Evolutionary conservation across 2,888 invertebrate genomes (phyloP).

Genomic region (Automeris io): DNA sequence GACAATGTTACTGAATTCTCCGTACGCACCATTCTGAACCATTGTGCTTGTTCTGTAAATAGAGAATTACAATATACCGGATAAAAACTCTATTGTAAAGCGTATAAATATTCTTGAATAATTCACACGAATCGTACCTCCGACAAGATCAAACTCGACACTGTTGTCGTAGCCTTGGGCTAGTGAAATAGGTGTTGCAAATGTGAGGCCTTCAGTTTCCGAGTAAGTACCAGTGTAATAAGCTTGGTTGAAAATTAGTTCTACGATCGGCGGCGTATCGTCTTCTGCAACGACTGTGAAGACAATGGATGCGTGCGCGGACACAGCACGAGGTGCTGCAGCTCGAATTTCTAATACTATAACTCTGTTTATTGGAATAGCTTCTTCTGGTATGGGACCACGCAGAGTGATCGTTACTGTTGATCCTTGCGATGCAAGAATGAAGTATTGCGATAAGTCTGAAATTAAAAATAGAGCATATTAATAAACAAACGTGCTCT

Average conservation of each 20-base stretch:
- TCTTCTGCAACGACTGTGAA: neutral
- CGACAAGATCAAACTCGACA: constrained; percentile 1
- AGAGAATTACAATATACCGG: no score
- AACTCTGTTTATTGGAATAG: constrained; percentile 16
- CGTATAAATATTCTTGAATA: neutral
- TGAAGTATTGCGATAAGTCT: constrained; percentile 15
- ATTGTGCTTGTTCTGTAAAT: no score
- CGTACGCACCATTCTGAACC: neutral
- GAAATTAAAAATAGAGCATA: constrained; percentile 11
- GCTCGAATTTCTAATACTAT: constrained; percentile 21
- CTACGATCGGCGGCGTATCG: constrained; percentile 1
- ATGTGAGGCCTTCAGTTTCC: constrained; percentile 14
- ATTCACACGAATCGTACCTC: neutral
- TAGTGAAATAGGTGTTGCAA: neutral
- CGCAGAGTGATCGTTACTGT: constrained; percentile 14
- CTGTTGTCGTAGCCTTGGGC: neutral
- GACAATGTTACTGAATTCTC: constrained; percentile 7
- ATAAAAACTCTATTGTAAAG: neutral
- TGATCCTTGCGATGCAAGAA: constrained; percentile 5
- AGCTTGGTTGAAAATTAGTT: constrained; percentile 21
- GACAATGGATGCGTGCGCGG: constrained; percentile 11
- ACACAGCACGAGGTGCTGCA: constrained; percentile 11
- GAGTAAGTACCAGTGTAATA: constrained; percentile 21
- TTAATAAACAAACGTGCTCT: no score
- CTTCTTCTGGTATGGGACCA: constrained; percentile 16